These are phyloP conservation scores for Digitonthophagus gazella DNA, from an alignment of 2,888 invertebrate genomes.

Conservation along the genomic window DNA sequence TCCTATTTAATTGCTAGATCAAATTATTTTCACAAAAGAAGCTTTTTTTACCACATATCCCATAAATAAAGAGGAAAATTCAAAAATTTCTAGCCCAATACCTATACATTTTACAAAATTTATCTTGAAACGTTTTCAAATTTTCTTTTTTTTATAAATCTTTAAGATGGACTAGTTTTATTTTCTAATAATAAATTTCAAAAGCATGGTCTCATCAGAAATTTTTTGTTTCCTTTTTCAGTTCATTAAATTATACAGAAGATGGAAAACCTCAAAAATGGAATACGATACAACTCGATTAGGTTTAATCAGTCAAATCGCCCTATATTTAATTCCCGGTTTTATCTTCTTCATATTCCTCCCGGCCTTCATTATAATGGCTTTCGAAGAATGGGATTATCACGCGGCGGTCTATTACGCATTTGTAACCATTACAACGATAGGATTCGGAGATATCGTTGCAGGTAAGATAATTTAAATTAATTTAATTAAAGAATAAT, in stretches of 20 bases:
- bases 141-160: not conserved
- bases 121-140: no score
- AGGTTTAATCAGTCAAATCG: conserved; percentile 74
- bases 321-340: conserved; percentile 85
- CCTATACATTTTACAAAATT: no score
- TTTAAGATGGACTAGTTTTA: no score
- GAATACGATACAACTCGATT: conserved; percentile 67
- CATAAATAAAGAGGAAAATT: no score
- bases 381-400: conserved; percentile 85
- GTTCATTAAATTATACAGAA: conserved; percentile 76
- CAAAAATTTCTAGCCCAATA: no score
- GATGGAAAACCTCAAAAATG: conserved; percentile 65
- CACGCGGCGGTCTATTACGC: conserved; percentile 83
- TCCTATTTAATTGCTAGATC: no score
- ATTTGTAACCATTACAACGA: conserved; percentile 83
- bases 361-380: conserved; percentile 79
- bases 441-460: conserved; percentile 91
- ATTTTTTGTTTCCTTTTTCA: conserved; percentile 51
- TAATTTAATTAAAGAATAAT: no score
- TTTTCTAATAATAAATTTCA: no score
- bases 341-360: conserved; percentile 83
- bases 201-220: no score
- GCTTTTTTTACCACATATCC: no score
- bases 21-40: no score
- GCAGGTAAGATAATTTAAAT: conserved; percentile 68